Evolutionary conservation across 2,888 invertebrate species (phyloP), one percentile per base, ranked within the genome.

Genomic region (Phortica magna): DNA sequence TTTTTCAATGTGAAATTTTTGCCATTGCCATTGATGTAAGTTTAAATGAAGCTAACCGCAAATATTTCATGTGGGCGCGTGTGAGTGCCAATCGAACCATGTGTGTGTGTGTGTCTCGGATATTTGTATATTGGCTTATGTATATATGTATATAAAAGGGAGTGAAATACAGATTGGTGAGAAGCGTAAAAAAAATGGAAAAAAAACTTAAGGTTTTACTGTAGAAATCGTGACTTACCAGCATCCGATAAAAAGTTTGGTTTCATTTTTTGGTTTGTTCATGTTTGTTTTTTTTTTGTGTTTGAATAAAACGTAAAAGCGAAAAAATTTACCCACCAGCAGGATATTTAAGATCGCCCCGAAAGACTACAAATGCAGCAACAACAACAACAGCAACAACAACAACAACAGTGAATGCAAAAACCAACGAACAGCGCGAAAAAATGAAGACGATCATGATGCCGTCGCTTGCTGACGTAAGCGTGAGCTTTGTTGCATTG

Each of bases 251-350:
- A 89, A 89, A 84, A 55, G n/a, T 59, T 59, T 17, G n/a, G n/a
- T 59, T 61, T 17, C 19, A 22, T 61, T 4, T 61, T 61, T 61
- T 17, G 14, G 17, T 17, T 59, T 59, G 4, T 59, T 59, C 19
- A 9, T 59, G n/a, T 43, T 43, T 10, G n/a, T 59, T 59, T 19
- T 9, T n/a, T 59, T 59, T 59, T 19, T 14, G 59, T 19, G n/a
- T 19, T n/a, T 22, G 53, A 80, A 78, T 80, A 83, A 84, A 85
- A 81, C 81, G 79, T 77, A 87, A 81, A 79, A 79, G 83, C 79
- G 80, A 87, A 86, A n/a, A 86, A 85, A 84, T 87, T 83, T 90
- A 89, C 89, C 90, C 90, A 90, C 90, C 90, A 90, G 90, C 90
- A 90, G 90, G 90, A 90, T 90, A 89, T 88, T 90, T 88, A 85